These are phyloP conservation scores for Pogonophryne albipinna DNA, from an alignment of 2,797 vertebrate genomes.

Conservation along the genomic window DNA sequence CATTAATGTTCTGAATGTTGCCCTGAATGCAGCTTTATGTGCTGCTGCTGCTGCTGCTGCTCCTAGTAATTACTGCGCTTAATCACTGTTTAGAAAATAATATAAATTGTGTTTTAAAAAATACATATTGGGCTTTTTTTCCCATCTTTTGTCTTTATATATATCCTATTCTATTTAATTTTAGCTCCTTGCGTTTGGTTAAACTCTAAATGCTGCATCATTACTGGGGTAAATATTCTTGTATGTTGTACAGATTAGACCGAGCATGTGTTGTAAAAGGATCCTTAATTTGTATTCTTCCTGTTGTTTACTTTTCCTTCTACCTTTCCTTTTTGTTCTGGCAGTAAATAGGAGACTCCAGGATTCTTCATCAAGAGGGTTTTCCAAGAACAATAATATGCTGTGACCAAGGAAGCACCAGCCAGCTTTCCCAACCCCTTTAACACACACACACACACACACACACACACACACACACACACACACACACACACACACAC, in stretches of 20 bases:
- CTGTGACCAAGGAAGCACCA: slow-evolving; percentile 61
- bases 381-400: slow-evolving; percentile 69
- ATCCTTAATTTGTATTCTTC: slow-evolving; percentile 44
- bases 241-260: background rate
- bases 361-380: slow-evolving; percentile 52
- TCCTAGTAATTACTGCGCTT: background rate
- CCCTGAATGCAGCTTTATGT: background rate
- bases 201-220: background rate
- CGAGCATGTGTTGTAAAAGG: slow-evolving; percentile 25
- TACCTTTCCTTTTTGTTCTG: slow-evolving; percentile 34
- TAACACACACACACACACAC: slow-evolving; percentile 1
- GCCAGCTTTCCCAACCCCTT: slow-evolving; percentile 9
- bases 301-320: slow-evolving; percentile 31
- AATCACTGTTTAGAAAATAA: slow-evolving; percentile 3
- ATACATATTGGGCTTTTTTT: background rate
- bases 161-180: background rate
- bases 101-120: background rate
- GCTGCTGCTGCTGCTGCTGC: background rate
- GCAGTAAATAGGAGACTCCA: slow-evolving; percentile 56
- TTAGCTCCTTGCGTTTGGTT: too few relatives aligned
- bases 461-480: slow-evolving; percentile 18
- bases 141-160: background rate
- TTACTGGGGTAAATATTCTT: background rate
- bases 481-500: background rate
- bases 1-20: background rate